Base-by-base conservation (phyloP, 2,888 invertebrate genomes). In the Lypha dubia region DNA sequence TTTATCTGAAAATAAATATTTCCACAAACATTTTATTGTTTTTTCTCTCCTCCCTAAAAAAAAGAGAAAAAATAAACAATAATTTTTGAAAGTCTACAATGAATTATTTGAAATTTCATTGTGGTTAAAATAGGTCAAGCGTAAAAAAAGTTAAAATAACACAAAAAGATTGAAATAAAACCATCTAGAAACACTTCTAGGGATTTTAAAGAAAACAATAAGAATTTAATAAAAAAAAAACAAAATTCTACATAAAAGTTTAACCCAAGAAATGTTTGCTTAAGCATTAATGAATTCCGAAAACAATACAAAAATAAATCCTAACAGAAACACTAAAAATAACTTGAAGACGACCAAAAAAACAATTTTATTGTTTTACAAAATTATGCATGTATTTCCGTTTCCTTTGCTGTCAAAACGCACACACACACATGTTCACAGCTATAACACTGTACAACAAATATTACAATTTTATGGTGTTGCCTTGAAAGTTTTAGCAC, bases 61-160 rank as follows among this genome's bases (percentile, higher is more conserved):
- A 75, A 71, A n/a, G n/a, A n/a, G n/a, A n/a, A n/a, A n/a, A n/a
- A n/a, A n/a, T n/a, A n/a, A n/a, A n/a, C n/a, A n/a, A n/a, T n/a
- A 44, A 44, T 53, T 56, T 51, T 77, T 56, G n/a, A 20, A 65
- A 38, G 44, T 11, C 53, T 22, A 20, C 20, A 70, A 71, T 53
- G 67, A 65, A 65, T 65, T 20, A 73, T 79, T 58, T 65, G n/a
- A 9, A 58, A 56, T 56, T 73, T 65, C 20, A 49, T 58, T 70
- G 68, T 51, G n/a, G 32, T 20, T 1, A 51, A 79, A 79, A 73
- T 49, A 73, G 73, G 73, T 79, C 79, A 73, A 67, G 65, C 32
- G 73, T 73, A 58, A 73, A 62, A 3, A 44, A 53, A 60, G 13
- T 49, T 44, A 4, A 41, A 62, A 70, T 35, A 20, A 35, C 24